Base-by-base conservation (phyloP, 2,113 vertebrate genomes). In the Xyliphius kryptos region DNA sequence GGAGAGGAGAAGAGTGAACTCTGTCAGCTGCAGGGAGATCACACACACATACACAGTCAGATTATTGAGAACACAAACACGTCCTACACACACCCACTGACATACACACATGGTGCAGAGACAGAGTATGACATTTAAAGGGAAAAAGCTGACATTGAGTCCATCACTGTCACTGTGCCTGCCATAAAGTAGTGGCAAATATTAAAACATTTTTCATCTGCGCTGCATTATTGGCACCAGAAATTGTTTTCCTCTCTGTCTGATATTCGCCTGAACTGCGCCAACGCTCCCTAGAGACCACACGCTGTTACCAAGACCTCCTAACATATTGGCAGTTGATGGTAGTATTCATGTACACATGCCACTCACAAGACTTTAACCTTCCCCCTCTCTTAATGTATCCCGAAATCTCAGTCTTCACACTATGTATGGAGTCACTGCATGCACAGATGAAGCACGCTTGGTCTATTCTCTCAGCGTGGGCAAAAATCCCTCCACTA, bases 171-270 rank as follows among this genome's bases (percentile, higher is more conserved):
- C 96, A 94, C 87, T 84, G 86, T 81, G 82, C 79, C 92, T 91
- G 92, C 91, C 93, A 94, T 95, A 94, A 96, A 97, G 92, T 92
- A 96, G 93, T 90, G 89, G 93, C 93, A 97, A 97, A 98, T 97
- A 98, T 98, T 97, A 97, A 97, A 98, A 97, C 94, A 97, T 97
- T 96, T 95, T 97, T 97, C 93, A 97, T 97, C 93, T 92, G 89
- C 87, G 91, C 90, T 87, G 85, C 89, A 90, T 97, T 98, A 97
- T 97, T 98, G 96, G 95, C 95, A 98, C 92, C 93, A 97, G 94
- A 95, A 96, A 97, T 97, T 97, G 95, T 98, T 97, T 97, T 87
- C 92, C 92, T 93, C 93, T 93, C 91, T 87, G 90, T 94, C 92
- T 97, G 93, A 92, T 92, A 91, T 87, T 88, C 90, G 91, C 89